These are phyloP conservation scores for Lottia scabra DNA, from an alignment of 2,888 invertebrate genomes.

Conservation along the genomic window DNA sequence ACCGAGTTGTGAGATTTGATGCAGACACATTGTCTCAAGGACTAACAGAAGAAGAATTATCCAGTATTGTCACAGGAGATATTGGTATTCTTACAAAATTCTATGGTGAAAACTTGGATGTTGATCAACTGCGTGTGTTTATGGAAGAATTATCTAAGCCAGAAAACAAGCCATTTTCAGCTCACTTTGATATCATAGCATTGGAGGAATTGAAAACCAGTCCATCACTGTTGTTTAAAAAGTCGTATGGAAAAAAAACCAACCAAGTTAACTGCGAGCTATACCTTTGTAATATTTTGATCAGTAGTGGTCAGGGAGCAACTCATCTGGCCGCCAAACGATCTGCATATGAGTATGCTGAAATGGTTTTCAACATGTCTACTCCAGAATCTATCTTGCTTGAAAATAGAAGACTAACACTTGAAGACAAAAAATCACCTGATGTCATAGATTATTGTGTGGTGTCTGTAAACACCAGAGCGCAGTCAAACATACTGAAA, in stretches of 20 bases:
- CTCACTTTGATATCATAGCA: background rate
- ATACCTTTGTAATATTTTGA: background rate
- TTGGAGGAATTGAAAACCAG: background rate
- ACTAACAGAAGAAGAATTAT: background rate
- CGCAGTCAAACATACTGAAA: background rate
- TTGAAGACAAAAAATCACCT: background rate
- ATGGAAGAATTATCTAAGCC: background rate
- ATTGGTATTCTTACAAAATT: background rate
- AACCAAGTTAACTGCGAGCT: background rate
- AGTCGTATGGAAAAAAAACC: background rate
- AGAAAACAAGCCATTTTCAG: background rate
- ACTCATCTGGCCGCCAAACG: slow-evolving; percentile 12
- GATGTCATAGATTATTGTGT: background rate
- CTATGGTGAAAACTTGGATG: background rate
- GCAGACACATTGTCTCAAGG: background rate
- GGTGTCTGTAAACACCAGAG: background rate
- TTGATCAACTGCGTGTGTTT: background rate
- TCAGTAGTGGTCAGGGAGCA: background rate
- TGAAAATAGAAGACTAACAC: background rate
- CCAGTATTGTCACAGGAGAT: background rate
- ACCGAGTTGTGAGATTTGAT: background rate
- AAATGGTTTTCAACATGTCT: background rate
- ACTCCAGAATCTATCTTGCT: background rate
- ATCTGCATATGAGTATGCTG: slow-evolving; percentile 15
- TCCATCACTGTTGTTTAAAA: background rate